A percentile compares a stretch with the other conserved stretches of the same genome.
These are phyloP conservation scores for Platysteira castanea DNA, from an alignment of 2,113 vertebrate genomes.

Conservation along the genomic window DNA sequence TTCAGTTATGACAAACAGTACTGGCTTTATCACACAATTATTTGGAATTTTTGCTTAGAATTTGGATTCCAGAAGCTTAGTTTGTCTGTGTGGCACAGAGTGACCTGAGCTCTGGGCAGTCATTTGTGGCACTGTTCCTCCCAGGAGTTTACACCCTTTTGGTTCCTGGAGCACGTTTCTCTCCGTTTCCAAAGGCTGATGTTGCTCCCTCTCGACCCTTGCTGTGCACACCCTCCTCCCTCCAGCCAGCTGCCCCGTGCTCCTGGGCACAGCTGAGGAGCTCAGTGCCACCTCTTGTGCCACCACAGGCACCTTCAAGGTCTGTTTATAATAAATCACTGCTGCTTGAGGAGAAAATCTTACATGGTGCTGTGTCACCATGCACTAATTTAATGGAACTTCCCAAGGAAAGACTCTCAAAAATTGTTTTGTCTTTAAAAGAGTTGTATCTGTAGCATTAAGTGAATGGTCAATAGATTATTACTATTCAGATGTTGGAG, in stretches of 20 bases:
- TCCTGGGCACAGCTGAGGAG: background rate
- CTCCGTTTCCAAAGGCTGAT: rapidly evolving
- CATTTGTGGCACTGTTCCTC: background rate
- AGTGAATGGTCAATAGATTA: background rate
- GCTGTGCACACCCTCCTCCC: rapidly evolving
- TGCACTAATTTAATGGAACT: background rate
- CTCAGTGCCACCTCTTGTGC: background rate
- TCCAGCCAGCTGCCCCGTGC: background rate
- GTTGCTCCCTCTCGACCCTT: background rate
- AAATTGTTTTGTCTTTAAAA: background rate
- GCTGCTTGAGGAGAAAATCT: background rate
- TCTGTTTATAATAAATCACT: background rate
- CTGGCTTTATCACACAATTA: background rate
- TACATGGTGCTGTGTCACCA: background rate
- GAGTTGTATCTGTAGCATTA: background rate
- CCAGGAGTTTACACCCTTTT: background rate
- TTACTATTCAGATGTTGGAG: background rate
- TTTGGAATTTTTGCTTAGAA: background rate
- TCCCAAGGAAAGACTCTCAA: background rate
- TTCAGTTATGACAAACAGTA: background rate
- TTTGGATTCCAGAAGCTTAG: background rate
- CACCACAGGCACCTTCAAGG: background rate
- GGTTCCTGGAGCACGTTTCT: background rate
- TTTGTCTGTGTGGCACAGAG: background rate
- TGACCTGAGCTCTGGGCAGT: background rate